Conservation (phyloP, 1,140 invertebrate genomes). For the Psix sp. region DNA sequence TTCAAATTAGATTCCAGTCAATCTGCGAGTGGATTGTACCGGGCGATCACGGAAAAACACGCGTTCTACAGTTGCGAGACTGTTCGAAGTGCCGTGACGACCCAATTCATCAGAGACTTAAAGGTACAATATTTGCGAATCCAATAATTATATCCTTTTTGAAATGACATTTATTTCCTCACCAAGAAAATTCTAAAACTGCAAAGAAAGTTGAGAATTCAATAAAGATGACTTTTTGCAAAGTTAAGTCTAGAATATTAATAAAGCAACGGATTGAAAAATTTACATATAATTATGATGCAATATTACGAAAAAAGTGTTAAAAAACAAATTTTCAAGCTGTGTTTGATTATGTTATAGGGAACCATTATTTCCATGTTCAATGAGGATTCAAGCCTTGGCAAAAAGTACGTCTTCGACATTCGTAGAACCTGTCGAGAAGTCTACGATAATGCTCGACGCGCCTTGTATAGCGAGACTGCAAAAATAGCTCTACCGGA, state of each 20-base stretch:
- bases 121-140: constrained; percentile 78
- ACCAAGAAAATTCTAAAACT: too few relatives aligned
- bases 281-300: too few relatives aligned
- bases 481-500: constrained; percentile 69
- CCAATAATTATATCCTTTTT: too few relatives aligned
- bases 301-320: background rate
- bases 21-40: constrained; percentile 87
- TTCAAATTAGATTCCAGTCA: constrained; percentile 88
- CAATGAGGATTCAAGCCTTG: constrained; percentile 90
- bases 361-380: constrained; percentile 94
- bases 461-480: constrained; percentile 81
- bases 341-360: constrained; percentile 64
- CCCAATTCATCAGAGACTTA: constrained; percentile 91
- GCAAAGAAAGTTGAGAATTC: too few relatives aligned
- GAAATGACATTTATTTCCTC: too few relatives aligned
- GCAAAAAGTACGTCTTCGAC: constrained; percentile 93
- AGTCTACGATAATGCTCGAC: constrained; percentile 89
- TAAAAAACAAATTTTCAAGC: background rate
- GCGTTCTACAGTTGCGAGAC: constrained; percentile 95
- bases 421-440: constrained; percentile 90
- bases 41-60: constrained; percentile 93
- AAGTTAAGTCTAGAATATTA: too few relatives aligned
- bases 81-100: constrained; percentile 89
- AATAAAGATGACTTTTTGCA: too few relatives aligned
- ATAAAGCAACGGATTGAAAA: too few relatives aligned